phyloP scores from a whole-genome alignment of 2,888 invertebrate species.

The Neria commutata region DNA sequence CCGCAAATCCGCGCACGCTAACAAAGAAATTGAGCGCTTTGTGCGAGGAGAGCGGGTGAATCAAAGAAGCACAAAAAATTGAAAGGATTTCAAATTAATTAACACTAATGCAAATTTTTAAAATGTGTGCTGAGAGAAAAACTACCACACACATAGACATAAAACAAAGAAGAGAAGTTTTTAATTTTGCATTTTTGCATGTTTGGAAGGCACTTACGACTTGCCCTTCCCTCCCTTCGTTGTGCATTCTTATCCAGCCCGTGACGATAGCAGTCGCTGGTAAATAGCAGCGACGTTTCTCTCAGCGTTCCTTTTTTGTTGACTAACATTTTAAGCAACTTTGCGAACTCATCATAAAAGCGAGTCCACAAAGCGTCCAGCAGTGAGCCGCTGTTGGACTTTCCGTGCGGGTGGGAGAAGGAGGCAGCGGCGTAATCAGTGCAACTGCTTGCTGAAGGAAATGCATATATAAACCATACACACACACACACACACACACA shows the following conservation, averaged over 20 bases:
- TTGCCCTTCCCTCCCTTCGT: background rate
- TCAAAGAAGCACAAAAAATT: too few species aligned
- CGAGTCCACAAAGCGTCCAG: too few species aligned
- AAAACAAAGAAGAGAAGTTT: conserved; percentile 4
- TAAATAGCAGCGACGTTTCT: background rate
- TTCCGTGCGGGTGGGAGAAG: too few species aligned
- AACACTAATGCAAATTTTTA: conserved; percentile 55
- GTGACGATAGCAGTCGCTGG: conserved; percentile 21
- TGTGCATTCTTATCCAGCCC: conserved; percentile 3
- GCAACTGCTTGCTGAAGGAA: background rate
- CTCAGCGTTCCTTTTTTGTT: too few species aligned
- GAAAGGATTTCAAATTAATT: conserved; percentile 55
- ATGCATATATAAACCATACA: background rate
- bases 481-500: conserved; percentile 8
- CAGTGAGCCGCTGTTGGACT: too few species aligned
- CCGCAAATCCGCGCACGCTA: background rate
- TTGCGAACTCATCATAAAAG: background rate
- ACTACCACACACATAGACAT: conserved; percentile 1
- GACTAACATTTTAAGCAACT: background rate
- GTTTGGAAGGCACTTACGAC: background rate
- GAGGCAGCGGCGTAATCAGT: background rate
- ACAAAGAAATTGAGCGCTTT: conserved; percentile 30
- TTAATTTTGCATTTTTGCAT: conserved; percentile 5
- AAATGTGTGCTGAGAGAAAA: conserved; percentile 41
- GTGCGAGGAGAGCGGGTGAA: too few species aligned